Evolutionary conservation across 1,140 invertebrate species (phyloP), one percentile per base, ranked within the genome.

Genomic region (Nephila pilipes): DNA sequence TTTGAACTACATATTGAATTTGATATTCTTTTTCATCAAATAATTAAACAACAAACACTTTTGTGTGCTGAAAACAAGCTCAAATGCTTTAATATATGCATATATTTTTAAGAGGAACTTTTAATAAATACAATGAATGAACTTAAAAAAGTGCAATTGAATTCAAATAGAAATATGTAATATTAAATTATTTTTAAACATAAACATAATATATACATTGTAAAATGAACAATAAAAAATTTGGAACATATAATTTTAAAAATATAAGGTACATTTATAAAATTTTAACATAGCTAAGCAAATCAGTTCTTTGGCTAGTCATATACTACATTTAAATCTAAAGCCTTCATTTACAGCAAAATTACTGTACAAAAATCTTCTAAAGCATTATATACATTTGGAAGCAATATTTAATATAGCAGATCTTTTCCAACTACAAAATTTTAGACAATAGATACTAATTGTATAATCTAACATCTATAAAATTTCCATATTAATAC

Each of bases 341-440:
- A 83, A 83, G 54, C 54, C n/a, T 55, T 55, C n/a, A 83, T 83
- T 83, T 83, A 83, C 81, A 83, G 54, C 81, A 83, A 83, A 55
- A 46, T 83, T 14, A 25, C 14, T 57, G n/a, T 57, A 83, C 81
- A 83, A 75, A 75, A 75, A 1, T 75, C 16, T 32, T 79, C 38
- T 83, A 54, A n/a, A 81, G 79, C 36, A 81, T 81, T 46, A 83
- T 55, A 55, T 83, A 25, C 54, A 83, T 25, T 8, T 25, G 25
- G 81, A 29, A 83, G 32, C 29, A 65, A 75, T 36, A 75, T 12
- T 75, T 32, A n/a, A n/a, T 36, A 32, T 75, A 36, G 18, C 18
- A 75, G 29, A 60, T 75, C 32, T 75, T 65, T 75, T 14, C 5
- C 18, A 18, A 36, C 5, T 75, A 32, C 69, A 75, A 18, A 75